These are phyloP conservation scores for Chaetogeoica ovagalla DNA, from an alignment of 2,888 invertebrate species.

Conservation along the genomic window DNA sequence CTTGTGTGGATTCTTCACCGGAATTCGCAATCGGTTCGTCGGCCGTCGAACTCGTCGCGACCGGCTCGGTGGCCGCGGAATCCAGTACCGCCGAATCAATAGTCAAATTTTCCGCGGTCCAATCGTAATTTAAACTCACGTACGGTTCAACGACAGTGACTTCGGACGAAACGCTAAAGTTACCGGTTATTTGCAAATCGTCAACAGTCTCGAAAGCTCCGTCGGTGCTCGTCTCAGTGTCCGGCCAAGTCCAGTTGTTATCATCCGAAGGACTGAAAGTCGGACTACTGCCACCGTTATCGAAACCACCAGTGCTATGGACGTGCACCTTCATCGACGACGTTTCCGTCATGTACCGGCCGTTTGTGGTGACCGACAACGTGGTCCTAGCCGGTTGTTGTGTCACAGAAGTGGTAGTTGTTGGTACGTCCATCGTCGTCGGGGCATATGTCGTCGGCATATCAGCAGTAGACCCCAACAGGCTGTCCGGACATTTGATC, in stretches of 20 bases:
- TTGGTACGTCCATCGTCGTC: background rate
- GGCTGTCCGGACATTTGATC: background rate
- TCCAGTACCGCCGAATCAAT: background rate
- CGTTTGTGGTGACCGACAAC: too few relatives aligned
- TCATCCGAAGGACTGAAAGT: background rate
- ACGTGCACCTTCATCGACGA: background rate
- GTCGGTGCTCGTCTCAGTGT: background rate
- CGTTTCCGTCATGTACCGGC: background rate
- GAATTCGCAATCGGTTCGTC: background rate
- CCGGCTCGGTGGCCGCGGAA: background rate
- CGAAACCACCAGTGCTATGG: background rate
- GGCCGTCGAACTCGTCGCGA: background rate
- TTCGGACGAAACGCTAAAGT: conserved; percentile 4
- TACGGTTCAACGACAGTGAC: background rate
- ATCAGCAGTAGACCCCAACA: background rate
- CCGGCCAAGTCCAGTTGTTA: background rate
- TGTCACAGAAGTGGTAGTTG: background rate
- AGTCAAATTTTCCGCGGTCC: too few relatives aligned
- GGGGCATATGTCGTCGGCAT: background rate
- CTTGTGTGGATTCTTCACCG: too few relatives aligned
- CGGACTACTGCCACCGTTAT: background rate
- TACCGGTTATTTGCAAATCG: background rate
- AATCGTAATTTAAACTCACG: background rate
- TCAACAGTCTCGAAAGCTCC: background rate
- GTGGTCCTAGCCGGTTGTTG: too few relatives aligned